phyloP scores from a whole-genome alignment of 2,113 vertebrate genomes.

The Lota lota region DNA sequence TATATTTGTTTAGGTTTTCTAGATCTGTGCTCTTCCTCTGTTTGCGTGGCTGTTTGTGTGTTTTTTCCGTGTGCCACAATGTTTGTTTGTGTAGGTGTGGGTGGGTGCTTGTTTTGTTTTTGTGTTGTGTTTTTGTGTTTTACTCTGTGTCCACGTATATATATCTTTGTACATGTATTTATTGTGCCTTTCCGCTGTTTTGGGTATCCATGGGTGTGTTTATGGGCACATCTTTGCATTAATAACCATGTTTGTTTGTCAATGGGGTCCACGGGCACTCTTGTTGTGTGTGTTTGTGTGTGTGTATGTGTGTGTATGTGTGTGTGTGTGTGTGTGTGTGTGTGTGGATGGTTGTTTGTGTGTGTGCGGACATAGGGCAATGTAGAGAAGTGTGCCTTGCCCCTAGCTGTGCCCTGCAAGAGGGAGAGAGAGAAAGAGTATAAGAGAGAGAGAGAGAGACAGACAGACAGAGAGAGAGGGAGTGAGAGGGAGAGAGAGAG shows the following conservation, averaged over 20 bases:
- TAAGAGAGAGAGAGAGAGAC: slow-evolving; percentile 17
- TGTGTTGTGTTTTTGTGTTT: slow-evolving; percentile 19
- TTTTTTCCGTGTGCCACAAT: too few relatives aligned
- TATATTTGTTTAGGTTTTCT: too few relatives aligned
- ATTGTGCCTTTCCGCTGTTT: not conserved
- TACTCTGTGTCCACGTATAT: slow-evolving; percentile 15
- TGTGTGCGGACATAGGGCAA: not conserved
- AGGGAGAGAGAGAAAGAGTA: not conserved
- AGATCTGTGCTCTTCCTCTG: too few relatives aligned
- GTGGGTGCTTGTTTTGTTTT: not conserved
- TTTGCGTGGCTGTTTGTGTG: too few relatives aligned
- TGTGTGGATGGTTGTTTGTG: slow-evolving; percentile 11
- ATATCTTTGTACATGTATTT: slow-evolving; percentile 8
- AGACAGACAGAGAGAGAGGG: not conserved
- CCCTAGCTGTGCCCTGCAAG: slow-evolving; percentile 10
- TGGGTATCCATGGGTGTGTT: not conserved
- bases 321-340: slow-evolving; percentile 13
- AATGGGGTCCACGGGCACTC: too few relatives aligned
- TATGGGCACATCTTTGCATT: not conserved
- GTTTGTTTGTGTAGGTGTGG: not conserved
- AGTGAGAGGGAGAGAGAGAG: not conserved
- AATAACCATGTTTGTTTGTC: not conserved
- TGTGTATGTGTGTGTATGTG: too few relatives aligned
- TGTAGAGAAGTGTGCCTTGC: slow-evolving; percentile 38
- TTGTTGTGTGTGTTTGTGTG: too few relatives aligned